Evolutionary conservation across 2,797 vertebrate genomes (phyloP).

Genomic region (Rhynchotus rufescens): DNA sequence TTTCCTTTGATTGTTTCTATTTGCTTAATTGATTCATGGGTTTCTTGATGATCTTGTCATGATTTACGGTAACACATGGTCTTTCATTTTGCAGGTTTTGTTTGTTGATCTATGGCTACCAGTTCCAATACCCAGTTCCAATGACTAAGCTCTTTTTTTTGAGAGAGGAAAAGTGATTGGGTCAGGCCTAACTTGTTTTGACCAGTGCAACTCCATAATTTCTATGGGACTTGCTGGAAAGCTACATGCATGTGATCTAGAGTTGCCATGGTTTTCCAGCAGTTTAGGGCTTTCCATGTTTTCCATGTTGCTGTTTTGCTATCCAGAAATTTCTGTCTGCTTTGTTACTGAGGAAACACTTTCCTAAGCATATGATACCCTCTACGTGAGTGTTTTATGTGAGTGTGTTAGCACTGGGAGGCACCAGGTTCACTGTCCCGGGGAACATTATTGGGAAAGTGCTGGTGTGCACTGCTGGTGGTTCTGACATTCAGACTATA

Average conservation of each 20-base stretch:
- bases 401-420: not conserved
- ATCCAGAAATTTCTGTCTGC: rapidly evolving
- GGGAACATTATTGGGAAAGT: rapidly evolving
- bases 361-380: not conserved
- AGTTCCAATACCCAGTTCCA: not conserved
- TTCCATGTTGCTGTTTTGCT: not conserved
- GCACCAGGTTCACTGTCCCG: not conserved
- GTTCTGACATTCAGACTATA: not conserved
- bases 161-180: not conserved
- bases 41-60: not conserved
- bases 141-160: not conserved
- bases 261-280: not conserved
- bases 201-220: not conserved
- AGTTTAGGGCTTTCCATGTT: not conserved
- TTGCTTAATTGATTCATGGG: not conserved
- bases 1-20: constrained; percentile 34
- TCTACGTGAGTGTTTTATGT: rapidly evolving
- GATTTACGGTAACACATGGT: rapidly evolving
- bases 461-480: not conserved
- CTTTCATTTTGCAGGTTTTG: not conserved
- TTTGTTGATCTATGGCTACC: not conserved
- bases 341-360: not conserved
- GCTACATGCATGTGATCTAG: not conserved
- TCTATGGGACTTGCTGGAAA: not conserved
- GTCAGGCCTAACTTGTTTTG: not conserved